Evolutionary conservation across 92 coral and sea anemone genomes (phyloP).

Genomic region (Diadumene lineata): DNA sequence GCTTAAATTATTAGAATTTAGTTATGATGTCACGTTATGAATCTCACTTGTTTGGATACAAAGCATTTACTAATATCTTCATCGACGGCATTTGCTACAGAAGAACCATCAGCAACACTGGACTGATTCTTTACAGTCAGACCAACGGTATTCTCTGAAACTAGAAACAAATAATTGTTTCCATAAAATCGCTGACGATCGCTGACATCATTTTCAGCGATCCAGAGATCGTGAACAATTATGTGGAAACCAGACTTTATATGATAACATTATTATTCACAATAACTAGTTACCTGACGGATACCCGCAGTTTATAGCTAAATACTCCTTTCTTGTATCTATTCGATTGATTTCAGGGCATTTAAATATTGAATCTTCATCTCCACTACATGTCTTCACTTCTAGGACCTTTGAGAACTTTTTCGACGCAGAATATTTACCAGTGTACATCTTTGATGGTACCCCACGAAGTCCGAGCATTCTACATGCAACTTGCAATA

Average conservation of each 20-base stretch:
- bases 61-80: neutral
- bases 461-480: slow-evolving; percentile 8
- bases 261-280: neutral
- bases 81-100: neutral
- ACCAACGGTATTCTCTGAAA: neutral
- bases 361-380: slow-evolving; percentile 14
- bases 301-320: slow-evolving; percentile 8
- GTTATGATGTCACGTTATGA: neutral
- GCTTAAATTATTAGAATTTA: too few species aligned
- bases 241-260: too few species aligned
- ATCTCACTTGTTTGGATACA: neutral
- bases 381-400: slow-evolving; percentile 1
- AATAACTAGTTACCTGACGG: slow-evolving; percentile 16
- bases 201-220: too few species aligned
- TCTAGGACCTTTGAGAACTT: neutral
- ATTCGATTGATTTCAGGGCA: neutral
- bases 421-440: neutral
- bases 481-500: slow-evolving; percentile 4
- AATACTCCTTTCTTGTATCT: neutral
- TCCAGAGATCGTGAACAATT: too few species aligned
- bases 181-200: neutral
- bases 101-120: slow-evolving; percentile 10
- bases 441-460: neutral
- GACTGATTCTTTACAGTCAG: slow-evolving; percentile 11
- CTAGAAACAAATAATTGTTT: neutral